phyloP scores from a whole-genome alignment of 1,140 invertebrate genomes.

The Lasioglossum albipes region DNA sequence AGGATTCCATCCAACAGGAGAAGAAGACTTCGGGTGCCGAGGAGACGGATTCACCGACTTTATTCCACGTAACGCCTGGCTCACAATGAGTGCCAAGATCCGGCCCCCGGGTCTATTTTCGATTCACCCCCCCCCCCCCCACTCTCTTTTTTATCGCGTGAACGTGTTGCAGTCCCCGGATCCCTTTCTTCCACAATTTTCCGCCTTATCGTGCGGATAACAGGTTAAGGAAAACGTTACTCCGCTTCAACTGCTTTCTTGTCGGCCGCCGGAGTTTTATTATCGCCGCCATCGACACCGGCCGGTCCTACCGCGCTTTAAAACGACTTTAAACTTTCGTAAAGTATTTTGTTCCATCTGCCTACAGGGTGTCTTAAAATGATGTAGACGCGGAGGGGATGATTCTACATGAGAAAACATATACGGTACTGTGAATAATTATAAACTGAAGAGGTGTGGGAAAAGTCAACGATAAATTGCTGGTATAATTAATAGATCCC shows the following conservation, averaged over 20 bases:
- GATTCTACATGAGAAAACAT: too few species aligned
- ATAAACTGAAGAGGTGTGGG: too few species aligned
- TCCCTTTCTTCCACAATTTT: conserved; percentile 4
- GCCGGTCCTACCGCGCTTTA: too few species aligned
- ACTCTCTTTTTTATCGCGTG: not conserved
- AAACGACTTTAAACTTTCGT: too few species aligned
- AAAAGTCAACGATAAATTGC: too few species aligned
- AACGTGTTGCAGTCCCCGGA: not conserved
- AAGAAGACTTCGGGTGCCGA: not conserved
- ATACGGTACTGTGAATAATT: too few species aligned
- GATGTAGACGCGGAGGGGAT: too few species aligned
- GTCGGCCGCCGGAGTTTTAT: not conserved
- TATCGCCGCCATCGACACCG: not conserved
- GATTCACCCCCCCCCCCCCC: not conserved
- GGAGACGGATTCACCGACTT: conserved; percentile 26
- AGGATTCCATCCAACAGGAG: conserved; percentile 14
- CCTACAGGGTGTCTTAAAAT: too few species aligned
- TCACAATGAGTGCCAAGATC: not conserved
- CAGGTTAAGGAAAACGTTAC: not conserved
- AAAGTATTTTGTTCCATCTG: too few species aligned
- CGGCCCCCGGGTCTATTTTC: not conserved
- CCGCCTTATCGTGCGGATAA: conserved; percentile 13
- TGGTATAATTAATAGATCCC: too few species aligned
- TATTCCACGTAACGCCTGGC: conserved; percentile 12
- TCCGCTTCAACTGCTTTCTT: not conserved